These are phyloP conservation scores for Herminia tarsipennalis DNA, from an alignment of 2,888 invertebrate genomes.

Conservation along the genomic window DNA sequence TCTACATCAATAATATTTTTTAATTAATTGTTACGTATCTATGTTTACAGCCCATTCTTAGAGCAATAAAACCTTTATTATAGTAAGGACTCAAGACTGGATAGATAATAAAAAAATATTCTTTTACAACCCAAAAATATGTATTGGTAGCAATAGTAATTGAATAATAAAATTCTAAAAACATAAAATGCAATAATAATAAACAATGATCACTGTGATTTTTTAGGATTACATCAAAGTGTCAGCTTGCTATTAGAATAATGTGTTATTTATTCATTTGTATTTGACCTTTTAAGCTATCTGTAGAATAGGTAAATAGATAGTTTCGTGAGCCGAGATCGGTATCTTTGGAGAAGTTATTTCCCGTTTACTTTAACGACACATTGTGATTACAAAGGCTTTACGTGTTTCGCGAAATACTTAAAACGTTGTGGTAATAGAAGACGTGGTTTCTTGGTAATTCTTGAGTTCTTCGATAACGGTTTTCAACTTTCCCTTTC, in stretches of 20 bases:
- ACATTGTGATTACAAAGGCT: conserved; percentile 25
- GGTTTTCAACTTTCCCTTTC: neutral
- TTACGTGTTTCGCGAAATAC: conserved; percentile 21
- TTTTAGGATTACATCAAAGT: conserved; percentile 19
- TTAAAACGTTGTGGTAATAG: neutral
- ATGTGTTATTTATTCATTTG: conserved; percentile 11
- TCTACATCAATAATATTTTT: conserved; percentile 1
- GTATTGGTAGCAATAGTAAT: neutral
- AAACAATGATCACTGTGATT: conserved; percentile 18
- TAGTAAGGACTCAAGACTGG: conserved; percentile 1
- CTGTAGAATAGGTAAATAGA: conserved; percentile 1
- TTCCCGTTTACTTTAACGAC: conserved; percentile 32
- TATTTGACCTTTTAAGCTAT: conserved; percentile 13
- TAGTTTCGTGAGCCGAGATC: conserved; percentile 12
- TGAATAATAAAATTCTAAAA: neutral
- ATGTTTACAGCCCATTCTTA: conserved; percentile 3
- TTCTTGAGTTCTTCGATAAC: neutral
- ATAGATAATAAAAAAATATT: conserved; percentile 1
- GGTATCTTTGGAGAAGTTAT: conserved; percentile 20
- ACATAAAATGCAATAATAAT: conserved; percentile 10
- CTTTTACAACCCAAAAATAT: conserved; percentile 10
- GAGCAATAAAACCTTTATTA: conserved; percentile 4
- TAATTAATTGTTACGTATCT: conserved; percentile 2
- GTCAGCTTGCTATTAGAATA: conserved; percentile 9
- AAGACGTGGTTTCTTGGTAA: neutral